phyloP scores from a whole-genome alignment of 2,888 invertebrate genomes.

The Antheraea yamamai region DNA sequence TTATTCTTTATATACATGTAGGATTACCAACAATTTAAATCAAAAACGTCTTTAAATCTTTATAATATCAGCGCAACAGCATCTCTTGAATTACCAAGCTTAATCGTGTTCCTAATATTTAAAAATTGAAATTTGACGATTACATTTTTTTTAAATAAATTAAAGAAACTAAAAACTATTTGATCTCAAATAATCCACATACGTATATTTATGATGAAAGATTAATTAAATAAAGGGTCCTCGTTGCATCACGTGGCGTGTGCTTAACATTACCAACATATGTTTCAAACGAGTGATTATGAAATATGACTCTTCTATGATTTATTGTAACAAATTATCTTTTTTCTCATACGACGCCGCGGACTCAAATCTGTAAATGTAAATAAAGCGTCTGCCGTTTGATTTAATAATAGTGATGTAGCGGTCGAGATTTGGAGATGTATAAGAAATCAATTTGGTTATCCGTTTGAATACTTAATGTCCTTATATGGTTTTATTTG shows the following conservation, averaged over 20 bases:
- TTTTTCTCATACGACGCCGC: constrained; percentile 53
- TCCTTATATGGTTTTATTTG: constrained; percentile 17
- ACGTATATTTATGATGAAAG: background rate
- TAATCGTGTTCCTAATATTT: too few species aligned
- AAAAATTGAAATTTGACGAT: too few species aligned
- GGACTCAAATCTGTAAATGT: constrained; percentile 63
- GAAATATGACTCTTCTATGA: constrained; percentile 66
- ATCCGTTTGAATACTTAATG: constrained; percentile 53
- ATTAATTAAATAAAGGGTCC: background rate
- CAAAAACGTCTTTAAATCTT: too few species aligned
- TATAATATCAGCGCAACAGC: too few species aligned
- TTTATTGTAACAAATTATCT: constrained; percentile 73
- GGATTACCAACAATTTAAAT: too few species aligned
- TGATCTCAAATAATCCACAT: too few species aligned
- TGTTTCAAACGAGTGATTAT: constrained; percentile 40
- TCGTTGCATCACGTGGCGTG: constrained; percentile 10
- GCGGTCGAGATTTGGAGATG: constrained; percentile 22
- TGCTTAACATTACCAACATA: constrained; percentile 22
- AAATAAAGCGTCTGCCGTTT: constrained; percentile 68
- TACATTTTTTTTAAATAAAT: too few species aligned
- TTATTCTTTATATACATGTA: too few species aligned
- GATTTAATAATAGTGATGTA: constrained; percentile 66
- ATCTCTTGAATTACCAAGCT: too few species aligned
- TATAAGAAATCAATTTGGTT: constrained; percentile 48
- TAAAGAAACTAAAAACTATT: too few species aligned